These are phyloP conservation scores for Galeopterus variegatus DNA, from an alignment of 2,113 vertebrate species.

Conservation along the genomic window DNA sequence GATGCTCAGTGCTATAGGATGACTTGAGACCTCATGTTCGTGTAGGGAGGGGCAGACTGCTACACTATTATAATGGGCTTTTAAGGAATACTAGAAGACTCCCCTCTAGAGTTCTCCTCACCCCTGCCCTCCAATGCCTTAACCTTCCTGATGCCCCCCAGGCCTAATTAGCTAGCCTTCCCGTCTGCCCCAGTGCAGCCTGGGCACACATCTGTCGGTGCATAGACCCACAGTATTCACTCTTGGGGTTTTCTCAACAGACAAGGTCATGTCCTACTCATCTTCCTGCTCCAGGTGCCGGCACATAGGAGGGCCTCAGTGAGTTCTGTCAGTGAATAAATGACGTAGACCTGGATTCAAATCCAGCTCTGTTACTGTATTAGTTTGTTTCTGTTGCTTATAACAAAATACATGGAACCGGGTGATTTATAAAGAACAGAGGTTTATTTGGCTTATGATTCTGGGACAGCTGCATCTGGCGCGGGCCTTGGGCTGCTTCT, in stretches of 20 bases:
- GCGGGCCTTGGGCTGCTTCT: too few species aligned
- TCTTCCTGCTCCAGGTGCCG: not conserved
- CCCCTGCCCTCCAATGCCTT: not conserved
- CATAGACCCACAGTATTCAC: not conserved
- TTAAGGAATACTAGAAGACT: not conserved
- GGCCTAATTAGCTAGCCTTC: not conserved
- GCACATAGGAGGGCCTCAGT: not conserved
- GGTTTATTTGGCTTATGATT: too few species aligned
- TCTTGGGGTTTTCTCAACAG: not conserved
- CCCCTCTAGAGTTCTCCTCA: too few species aligned
- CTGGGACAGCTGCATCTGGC: too few species aligned
- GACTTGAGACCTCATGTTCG: not conserved
- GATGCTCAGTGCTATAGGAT: not conserved
- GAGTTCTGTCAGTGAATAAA: not conserved
- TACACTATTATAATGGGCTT: not conserved
- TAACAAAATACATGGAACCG: too few species aligned
- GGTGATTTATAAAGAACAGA: too few species aligned
- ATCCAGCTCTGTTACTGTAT: not conserved
- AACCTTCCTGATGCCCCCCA: not conserved
- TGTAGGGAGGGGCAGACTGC: not conserved
- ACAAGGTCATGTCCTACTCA: not conserved
- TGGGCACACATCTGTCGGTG: not conserved
- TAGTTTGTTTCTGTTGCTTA: too few species aligned
- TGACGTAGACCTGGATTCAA: not conserved
- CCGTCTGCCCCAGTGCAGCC: not conserved